Evolutionary conservation across 1,140 invertebrate species (phyloP), one percentile per base, ranked within the genome.

Genomic region (Drosophila biarmipes): DNA sequence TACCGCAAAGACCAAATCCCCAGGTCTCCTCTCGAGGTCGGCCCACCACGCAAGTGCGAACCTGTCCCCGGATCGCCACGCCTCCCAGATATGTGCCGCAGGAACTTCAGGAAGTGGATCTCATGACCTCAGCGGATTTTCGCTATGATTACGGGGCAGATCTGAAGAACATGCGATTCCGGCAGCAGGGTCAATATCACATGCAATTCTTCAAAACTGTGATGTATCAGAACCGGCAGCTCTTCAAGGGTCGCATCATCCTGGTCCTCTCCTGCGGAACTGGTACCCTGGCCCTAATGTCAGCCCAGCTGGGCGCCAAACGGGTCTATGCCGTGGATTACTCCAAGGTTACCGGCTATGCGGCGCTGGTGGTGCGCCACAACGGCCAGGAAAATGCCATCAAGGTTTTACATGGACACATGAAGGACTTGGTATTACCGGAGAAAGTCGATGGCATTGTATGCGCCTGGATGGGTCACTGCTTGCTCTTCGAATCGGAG

Each of bases 201-300:
- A 99, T 99, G 17, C 92, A 98, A 6, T 99, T 98, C 2, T 99
- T 99, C 91, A 95, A 97, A 42, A 98, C 98, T 90, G 97, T 98
- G 8, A 99, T 99, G 95, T 96, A 97, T 79, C 97, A 99, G 92
- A 99, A 99, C 93, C 97, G 97, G 92, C 98, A 99, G 93, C 93
- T 98, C 27, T 98, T 98, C 91, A 96, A 96, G 92, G 97, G 97
- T 93, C 97, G 97, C 93, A 95, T 95, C 49, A 98, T 99, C 7
- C 93, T 99, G 51, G 98, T 99, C 91, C 97, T 99, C 71, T 98
- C 98, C 2, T 99, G 98, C 93, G 99, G 98, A 7, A 99, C 98
- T 10, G 99, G 98, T 17, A 99, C 99, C 80, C 93, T 99, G 6
- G 99, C 98, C n/a, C 99, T 99, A 97, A 99, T 99, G 94, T 98